A percentile compares a stretch with the other conserved stretches of the same genome.
Evolutionary conservation across 2,113 vertebrate genomes (phyloP).

Genomic region (Strix uralensis): DNA sequence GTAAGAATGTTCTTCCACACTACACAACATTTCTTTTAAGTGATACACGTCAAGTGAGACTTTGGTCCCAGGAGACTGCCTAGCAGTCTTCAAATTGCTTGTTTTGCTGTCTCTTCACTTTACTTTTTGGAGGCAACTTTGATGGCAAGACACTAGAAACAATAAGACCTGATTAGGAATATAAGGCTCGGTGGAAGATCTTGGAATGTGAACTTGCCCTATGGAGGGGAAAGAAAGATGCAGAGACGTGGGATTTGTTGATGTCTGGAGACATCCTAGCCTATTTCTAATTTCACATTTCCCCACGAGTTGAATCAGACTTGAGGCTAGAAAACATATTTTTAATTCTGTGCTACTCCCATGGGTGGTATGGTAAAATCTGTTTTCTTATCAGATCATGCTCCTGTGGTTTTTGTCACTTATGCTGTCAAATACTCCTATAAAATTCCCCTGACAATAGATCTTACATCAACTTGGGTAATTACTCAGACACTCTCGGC

Average conservation of each 20-base stretch:
- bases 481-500: not conserved
- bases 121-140: slow-evolving; percentile 33
- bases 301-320: not conserved
- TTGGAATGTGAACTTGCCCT: not conserved
- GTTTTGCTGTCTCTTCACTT: slow-evolving; percentile 25
- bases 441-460: slow-evolving; percentile 18
- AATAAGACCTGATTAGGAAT: not conserved
- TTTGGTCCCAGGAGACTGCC: slow-evolving; percentile 42
- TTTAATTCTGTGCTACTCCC: slow-evolving; percentile 42
- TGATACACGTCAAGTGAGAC: slow-evolving; percentile 40
- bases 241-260: not conserved
- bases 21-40: slow-evolving; percentile 51
- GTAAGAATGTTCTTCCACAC: slow-evolving; percentile 45
- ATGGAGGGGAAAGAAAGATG: not conserved
- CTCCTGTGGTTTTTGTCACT: slow-evolving; percentile 49
- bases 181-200: not conserved
- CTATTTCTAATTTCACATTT: slow-evolving; percentile 36
- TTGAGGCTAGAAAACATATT: not conserved
- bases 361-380: slow-evolving; percentile 12
- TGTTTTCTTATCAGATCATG: slow-evolving; percentile 43
- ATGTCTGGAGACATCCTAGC: not conserved
- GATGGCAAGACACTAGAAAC: slow-evolving; percentile 12
- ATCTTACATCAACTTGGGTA: not conserved
- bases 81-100: slow-evolving; percentile 40
- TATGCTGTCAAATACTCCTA: not conserved